Percentiles rank a stretch among this genome's conserved stretches.
phyloP scores from a whole-genome alignment of 1,140 invertebrate species.

The Daktulosphaira vitifoliae region DNA sequence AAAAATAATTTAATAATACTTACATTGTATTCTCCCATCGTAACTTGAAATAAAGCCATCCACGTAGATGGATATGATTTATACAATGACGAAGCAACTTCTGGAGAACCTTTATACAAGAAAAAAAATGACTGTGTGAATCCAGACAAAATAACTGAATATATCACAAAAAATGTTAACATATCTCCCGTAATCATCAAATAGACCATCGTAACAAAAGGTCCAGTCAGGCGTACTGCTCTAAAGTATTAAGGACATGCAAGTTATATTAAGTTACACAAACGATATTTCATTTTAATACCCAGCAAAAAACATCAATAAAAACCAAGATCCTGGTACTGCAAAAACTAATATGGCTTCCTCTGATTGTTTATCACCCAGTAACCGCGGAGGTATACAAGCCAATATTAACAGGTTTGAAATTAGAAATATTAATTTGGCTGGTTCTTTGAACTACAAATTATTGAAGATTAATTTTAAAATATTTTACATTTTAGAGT shows the following conservation, averaged over 20 bases:
- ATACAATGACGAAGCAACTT: constrained; percentile 66
- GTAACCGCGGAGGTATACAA: constrained; percentile 81
- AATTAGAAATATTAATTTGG: constrained; percentile 86
- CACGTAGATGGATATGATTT: constrained; percentile 82
- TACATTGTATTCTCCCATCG: constrained; percentile 95
- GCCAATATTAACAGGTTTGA: constrained; percentile 86
- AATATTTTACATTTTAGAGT: background rate
- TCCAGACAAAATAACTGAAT: constrained; percentile 82
- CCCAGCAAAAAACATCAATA: constrained; percentile 98
- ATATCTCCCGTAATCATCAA: constrained; percentile 96
- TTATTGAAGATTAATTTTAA: constrained; percentile 13
- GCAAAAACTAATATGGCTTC: constrained; percentile 87
- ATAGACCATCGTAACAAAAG: constrained; percentile 98
- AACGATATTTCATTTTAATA: constrained; percentile 43
- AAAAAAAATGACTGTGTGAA: constrained; percentile 97
- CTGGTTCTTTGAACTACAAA: constrained; percentile 78
- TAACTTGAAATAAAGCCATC: constrained; percentile 97
- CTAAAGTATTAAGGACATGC: constrained; percentile 47
- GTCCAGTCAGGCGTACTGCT: constrained; percentile 83
- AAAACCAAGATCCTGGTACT: constrained; percentile 91
- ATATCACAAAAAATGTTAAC: constrained; percentile 95
- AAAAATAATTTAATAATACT: constrained; percentile 41
- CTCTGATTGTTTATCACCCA: constrained; percentile 64
- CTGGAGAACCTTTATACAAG: constrained; percentile 84
- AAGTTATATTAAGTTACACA: too few relatives aligned